These are phyloP conservation scores for Hystrix brachyura DNA, from an alignment of 2,113 vertebrate species.

Conservation along the genomic window DNA sequence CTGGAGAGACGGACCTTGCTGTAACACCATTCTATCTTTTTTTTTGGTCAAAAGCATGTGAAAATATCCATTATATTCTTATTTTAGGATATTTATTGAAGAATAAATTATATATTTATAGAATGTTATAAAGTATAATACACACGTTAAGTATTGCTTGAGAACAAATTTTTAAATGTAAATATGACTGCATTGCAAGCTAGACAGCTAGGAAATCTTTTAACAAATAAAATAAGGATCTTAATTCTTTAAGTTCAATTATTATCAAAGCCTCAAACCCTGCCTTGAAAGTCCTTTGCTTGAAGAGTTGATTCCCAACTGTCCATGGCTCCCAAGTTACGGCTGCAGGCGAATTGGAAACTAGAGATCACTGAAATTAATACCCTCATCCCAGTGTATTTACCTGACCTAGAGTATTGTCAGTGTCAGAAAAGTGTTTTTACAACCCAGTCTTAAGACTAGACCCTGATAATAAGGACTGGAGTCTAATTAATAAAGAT, in stretches of 20 bases:
- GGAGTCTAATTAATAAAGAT: background rate
- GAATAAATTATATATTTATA: background rate
- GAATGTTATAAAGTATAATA: background rate
- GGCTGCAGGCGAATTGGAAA: background rate
- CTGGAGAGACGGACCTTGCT: background rate
- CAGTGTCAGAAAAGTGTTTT: background rate
- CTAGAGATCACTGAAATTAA: background rate
- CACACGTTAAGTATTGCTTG: background rate
- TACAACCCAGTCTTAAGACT: background rate
- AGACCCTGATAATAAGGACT: background rate
- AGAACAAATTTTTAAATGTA: background rate
- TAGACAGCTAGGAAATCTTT: background rate
- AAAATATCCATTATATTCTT: background rate
- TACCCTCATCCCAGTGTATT: background rate
- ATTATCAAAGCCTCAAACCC: constrained; percentile 31
- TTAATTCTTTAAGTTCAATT: constrained; percentile 33
- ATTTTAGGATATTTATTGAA: background rate
- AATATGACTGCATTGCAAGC: background rate
- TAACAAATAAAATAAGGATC: background rate
- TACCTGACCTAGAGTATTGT: background rate
- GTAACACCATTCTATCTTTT: background rate
- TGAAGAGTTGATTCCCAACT: background rate
- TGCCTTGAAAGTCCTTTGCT: background rate
- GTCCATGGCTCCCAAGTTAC: background rate
- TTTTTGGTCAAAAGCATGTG: background rate